These are phyloP conservation scores for Orius insidiosus DNA, from an alignment of 1,140 invertebrate species.

Conservation along the genomic window DNA sequence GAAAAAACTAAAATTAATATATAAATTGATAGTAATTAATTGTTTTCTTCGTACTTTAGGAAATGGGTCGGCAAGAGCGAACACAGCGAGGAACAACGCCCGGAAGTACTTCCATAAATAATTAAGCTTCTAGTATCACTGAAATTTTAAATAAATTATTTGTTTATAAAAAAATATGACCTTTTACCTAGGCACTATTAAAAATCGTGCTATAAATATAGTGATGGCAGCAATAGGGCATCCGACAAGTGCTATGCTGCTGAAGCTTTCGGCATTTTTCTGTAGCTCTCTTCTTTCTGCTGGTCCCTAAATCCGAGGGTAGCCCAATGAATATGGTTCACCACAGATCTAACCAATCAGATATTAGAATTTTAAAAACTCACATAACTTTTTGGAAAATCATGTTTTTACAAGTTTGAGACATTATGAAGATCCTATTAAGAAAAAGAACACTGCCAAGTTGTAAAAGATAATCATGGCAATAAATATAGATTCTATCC, in stretches of 20 bases:
- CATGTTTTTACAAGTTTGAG: too few species aligned
- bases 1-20: conserved; percentile 27
- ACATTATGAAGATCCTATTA: too few species aligned
- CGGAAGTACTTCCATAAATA: too few species aligned
- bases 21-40: too few species aligned
- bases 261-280: conserved; percentile 42
- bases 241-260: conserved; percentile 40
- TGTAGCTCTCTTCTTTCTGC: conserved; percentile 45
- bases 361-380: conserved; percentile 3
- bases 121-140: too few species aligned
- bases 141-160: not conserved
- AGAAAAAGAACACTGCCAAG: too few species aligned
- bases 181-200: conserved; percentile 35
- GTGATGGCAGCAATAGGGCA: conserved; percentile 41
- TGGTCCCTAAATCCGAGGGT: conserved; percentile 45
- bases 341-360: conserved; percentile 36
- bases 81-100: not conserved
- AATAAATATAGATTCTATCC: too few species aligned
- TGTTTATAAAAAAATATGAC: not conserved
- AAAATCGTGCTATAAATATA: conserved; percentile 33
- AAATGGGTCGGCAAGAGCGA: not conserved
- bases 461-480: too few species aligned
- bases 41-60: too few species aligned
- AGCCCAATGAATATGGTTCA: conserved; percentile 44
- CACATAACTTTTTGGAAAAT: too few species aligned